phyloP scores from a whole-genome alignment of 2,113 vertebrate genomes.

The Poicephalus gulielmi region DNA sequence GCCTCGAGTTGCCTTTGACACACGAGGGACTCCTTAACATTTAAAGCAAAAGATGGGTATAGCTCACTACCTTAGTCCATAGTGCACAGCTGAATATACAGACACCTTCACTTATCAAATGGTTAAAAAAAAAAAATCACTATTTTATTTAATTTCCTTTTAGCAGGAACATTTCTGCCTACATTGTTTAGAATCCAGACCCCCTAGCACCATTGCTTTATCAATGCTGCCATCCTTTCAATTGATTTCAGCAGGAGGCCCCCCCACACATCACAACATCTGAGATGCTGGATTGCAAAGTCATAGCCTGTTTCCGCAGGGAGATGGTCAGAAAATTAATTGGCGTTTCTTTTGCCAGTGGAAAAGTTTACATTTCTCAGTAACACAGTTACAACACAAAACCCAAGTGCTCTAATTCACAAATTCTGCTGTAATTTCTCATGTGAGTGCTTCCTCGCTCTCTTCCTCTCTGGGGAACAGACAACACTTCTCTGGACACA shows the following conservation, averaged over 20 bases:
- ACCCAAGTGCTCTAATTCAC: background rate
- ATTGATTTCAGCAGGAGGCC: background rate
- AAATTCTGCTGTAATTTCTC: background rate
- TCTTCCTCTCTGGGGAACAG: background rate
- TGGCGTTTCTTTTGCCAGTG: background rate
- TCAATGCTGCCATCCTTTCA: background rate
- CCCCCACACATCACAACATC: background rate
- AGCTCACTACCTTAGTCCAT: background rate
- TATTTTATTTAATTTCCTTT: background rate
- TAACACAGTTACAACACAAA: background rate
- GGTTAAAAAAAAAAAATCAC: background rate
- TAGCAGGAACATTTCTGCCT: background rate
- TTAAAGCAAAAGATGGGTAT: background rate
- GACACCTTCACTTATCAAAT: background rate
- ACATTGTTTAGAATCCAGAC: background rate
- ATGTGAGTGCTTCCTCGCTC: background rate
- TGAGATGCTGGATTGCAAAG: background rate
- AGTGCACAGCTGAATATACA: background rate
- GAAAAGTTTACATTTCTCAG: background rate
- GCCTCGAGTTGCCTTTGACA: background rate
- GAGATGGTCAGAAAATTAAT: background rate
- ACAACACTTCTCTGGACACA: background rate
- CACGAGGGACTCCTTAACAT: background rate
- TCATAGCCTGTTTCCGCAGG: background rate
- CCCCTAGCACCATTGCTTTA: background rate